Percentiles rank a stretch among this genome's conserved stretches.
Conservation (phyloP, 2,113 vertebrate species). For the Nannobrachium achirus region DNA sequence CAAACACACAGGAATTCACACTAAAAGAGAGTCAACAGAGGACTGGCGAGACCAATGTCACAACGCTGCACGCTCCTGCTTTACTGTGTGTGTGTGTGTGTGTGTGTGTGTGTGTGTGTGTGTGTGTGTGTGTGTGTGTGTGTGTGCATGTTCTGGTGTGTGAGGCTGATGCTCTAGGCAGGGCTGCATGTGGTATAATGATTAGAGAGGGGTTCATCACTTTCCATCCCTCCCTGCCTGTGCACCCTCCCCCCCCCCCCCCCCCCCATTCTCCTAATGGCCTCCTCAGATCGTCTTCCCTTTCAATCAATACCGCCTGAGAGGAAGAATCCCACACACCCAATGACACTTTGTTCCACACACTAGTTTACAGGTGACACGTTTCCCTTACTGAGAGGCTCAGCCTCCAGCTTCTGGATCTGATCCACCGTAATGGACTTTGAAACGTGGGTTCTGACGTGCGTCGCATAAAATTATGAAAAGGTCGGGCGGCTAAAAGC, state of each 20-base stretch:
- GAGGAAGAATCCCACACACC: slow-evolving; percentile 65
- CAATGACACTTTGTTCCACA: slow-evolving; percentile 57
- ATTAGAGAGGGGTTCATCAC: slow-evolving; percentile 65
- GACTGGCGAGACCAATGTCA: neutral
- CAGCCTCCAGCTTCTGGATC: slow-evolving; percentile 37
- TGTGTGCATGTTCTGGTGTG: slow-evolving; percentile 32
- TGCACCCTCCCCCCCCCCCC: neutral
- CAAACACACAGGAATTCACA: slow-evolving; percentile 38
- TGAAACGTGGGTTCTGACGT: slow-evolving; percentile 51
- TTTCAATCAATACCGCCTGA: slow-evolving; percentile 71
- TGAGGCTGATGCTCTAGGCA: slow-evolving; percentile 40
- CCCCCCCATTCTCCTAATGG: slow-evolving; percentile 64
- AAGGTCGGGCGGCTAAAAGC: slow-evolving; percentile 22
- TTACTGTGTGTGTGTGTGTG: slow-evolving; percentile 3
- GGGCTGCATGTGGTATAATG: slow-evolving; percentile 47
- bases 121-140: slow-evolving; percentile 28
- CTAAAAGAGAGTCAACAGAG: slow-evolving; percentile 1
- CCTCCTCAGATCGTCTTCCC: slow-evolving; percentile 63
- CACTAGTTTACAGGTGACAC: slow-evolving; percentile 61
- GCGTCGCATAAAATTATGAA: slow-evolving; percentile 44
- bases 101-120: slow-evolving; percentile 7
- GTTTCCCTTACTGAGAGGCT: slow-evolving; percentile 44
- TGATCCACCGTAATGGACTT: slow-evolving; percentile 53
- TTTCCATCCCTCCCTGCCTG: slow-evolving; percentile 21
- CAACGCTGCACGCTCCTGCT: slow-evolving; percentile 27